phyloP scores from a whole-genome alignment of 2,113 vertebrate species.

The Rhynchomys soricoides region DNA sequence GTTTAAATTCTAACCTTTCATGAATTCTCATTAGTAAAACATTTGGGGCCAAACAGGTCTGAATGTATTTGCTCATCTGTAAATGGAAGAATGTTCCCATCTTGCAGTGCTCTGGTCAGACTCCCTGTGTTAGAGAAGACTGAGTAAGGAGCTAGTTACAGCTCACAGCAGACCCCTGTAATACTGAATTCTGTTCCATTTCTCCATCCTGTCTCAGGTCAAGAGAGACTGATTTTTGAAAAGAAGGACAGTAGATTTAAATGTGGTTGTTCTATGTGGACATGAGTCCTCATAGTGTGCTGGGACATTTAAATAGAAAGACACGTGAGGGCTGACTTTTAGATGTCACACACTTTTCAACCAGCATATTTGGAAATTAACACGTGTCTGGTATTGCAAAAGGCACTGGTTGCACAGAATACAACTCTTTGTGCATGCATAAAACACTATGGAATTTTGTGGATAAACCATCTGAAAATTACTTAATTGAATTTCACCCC shows the following conservation, averaged over 20 bases:
- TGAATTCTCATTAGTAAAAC: background rate
- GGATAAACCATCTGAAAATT: background rate
- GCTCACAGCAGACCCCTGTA: background rate
- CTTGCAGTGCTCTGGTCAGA: background rate
- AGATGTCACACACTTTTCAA: background rate
- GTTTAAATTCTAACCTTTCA: constrained; percentile 8
- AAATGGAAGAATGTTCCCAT: background rate
- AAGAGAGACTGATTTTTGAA: background rate
- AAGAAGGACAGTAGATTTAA: background rate
- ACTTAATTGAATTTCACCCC: constrained; percentile 2
- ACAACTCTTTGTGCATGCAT: background rate
- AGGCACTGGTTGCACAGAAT: background rate
- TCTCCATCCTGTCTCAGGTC: background rate
- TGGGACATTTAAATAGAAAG: background rate
- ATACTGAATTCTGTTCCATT: background rate
- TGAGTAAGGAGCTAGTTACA: background rate
- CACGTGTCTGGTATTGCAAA: background rate
- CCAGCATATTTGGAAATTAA: background rate
- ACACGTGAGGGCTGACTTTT: background rate
- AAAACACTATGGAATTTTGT: background rate
- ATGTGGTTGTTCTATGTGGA: background rate
- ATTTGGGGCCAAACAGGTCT: background rate
- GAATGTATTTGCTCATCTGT: background rate
- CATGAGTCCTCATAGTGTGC: background rate
- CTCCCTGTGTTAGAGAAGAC: background rate